Percentiles rank a stretch among this genome's conserved stretches.
Conservation (phyloP, 2,797 vertebrate genomes). For the Urophycis tenuis region DNA sequence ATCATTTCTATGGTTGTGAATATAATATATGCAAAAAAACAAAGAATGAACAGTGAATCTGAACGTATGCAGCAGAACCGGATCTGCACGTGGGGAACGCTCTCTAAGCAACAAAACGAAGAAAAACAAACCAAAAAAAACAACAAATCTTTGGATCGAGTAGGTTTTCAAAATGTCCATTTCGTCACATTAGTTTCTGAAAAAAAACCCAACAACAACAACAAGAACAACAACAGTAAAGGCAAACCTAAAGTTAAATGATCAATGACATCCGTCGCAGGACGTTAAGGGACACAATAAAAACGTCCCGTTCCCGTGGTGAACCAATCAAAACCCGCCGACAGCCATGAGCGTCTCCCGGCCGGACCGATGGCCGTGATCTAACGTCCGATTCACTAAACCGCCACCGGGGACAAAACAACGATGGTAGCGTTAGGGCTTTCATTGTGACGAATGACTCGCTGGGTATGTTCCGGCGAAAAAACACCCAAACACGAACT, state of each 20-base stretch:
- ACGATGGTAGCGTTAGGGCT: background rate
- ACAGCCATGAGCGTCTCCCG: conserved; percentile 18
- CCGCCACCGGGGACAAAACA: background rate
- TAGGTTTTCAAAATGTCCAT: conserved; percentile 57
- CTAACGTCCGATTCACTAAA: background rate
- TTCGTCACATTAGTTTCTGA: conserved; percentile 48
- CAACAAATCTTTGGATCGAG: conserved; percentile 71
- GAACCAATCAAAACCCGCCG: conserved; percentile 11
- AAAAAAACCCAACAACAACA: conserved; percentile 33
- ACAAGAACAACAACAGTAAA: conserved; percentile 28
- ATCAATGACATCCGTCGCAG: background rate
- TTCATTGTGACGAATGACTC: background rate
- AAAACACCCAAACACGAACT: conserved; percentile 35
- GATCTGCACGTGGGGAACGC: conserved; percentile 57
- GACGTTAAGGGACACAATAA: no score
- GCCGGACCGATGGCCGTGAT: conserved; percentile 4
- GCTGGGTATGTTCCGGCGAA: conserved; percentile 1
- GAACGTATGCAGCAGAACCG: conserved; percentile 43
- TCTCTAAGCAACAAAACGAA: conserved; percentile 55
- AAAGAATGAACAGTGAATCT: conserved; percentile 53
- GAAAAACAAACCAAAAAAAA: conserved; percentile 38
- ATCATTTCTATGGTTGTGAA: conserved; percentile 50
- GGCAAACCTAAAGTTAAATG: conserved; percentile 22
- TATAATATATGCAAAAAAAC: conserved; percentile 57
- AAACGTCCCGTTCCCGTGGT: background rate